phyloP scores from a whole-genome alignment of 2,113 vertebrate genomes.

The Suricata suricatta region DNA sequence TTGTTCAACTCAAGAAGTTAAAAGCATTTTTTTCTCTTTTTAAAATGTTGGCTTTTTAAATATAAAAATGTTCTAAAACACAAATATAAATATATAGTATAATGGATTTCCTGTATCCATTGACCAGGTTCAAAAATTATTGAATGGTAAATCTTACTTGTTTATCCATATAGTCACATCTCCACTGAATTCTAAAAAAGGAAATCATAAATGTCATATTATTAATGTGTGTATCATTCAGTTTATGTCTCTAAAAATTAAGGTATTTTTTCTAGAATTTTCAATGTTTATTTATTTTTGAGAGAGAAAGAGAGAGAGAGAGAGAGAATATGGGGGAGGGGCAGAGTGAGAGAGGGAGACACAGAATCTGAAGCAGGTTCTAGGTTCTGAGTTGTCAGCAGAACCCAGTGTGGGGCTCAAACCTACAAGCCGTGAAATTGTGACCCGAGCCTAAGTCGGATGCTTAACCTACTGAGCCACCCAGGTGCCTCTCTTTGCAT shows the following conservation, averaged over 20 bases:
- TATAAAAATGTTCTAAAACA: not conserved
- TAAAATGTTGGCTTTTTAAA: not conserved
- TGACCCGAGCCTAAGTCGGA: too few relatives aligned
- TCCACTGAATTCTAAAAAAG: slow-evolving; percentile 15
- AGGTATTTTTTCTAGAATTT: not conserved
- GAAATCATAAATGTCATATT: not conserved
- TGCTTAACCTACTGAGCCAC: too few relatives aligned
- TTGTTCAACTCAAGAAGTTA: not conserved
- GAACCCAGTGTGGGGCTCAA: too few relatives aligned
- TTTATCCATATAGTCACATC: not conserved
- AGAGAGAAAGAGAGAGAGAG: too few relatives aligned
- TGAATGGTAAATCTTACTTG: not conserved
- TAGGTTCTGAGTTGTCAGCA: too few relatives aligned
- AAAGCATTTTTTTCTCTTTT: not conserved
- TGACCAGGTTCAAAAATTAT: not conserved
- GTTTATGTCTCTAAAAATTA: not conserved
- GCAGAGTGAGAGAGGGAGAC: too few relatives aligned
- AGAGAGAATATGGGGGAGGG: too few relatives aligned
- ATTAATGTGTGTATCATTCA: not conserved
- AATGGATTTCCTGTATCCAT: not conserved
- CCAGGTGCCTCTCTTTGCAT: not conserved
- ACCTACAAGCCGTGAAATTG: too few relatives aligned
- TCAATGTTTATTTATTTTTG: too few relatives aligned
- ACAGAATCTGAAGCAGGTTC: too few relatives aligned
- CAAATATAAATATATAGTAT: not conserved